phyloP scores from a whole-genome alignment of 2,888 invertebrate genomes.

The Dermolepida albohirtum region DNA sequence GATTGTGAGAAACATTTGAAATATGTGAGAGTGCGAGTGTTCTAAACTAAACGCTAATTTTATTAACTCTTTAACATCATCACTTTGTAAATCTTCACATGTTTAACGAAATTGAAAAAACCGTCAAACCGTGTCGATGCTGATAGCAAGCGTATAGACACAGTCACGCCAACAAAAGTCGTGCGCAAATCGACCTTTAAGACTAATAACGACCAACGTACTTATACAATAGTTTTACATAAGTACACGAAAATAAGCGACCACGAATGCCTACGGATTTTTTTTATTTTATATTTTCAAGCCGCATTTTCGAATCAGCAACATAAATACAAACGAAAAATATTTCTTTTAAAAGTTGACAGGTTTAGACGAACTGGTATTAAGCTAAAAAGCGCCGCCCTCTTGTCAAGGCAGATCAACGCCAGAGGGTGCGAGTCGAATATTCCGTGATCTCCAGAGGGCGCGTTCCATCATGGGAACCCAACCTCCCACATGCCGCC shows the following conservation, averaged over 20 bases:
- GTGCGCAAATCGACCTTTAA: slow-evolving; percentile 31
- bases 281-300: slow-evolving; percentile 20
- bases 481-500: slow-evolving; percentile 53
- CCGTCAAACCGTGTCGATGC: not conserved
- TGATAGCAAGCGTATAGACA: slow-evolving; percentile 13
- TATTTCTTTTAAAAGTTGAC: slow-evolving; percentile 42
- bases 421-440: slow-evolving; percentile 42
- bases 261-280: not conserved
- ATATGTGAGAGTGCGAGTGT: too few relatives aligned
- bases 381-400: slow-evolving; percentile 46
- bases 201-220: slow-evolving; percentile 18
- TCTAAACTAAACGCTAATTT: too few relatives aligned
- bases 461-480: slow-evolving; percentile 51
- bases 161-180: slow-evolving; percentile 34
- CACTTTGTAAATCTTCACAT: slow-evolving; percentile 9
- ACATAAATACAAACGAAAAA: slow-evolving; percentile 40
- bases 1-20: not conserved
- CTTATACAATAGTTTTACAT: too few relatives aligned
- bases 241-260: slow-evolving; percentile 22
- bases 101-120: slow-evolving; percentile 12
- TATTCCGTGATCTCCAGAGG: slow-evolving; percentile 53
- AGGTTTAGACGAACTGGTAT: slow-evolving; percentile 37
- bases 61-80: not conserved
- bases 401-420: slow-evolving; percentile 43
- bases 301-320: slow-evolving; percentile 36